phyloP scores from a whole-genome alignment of 2,113 vertebrate genomes.

The Pluvianellus socialis region DNA sequence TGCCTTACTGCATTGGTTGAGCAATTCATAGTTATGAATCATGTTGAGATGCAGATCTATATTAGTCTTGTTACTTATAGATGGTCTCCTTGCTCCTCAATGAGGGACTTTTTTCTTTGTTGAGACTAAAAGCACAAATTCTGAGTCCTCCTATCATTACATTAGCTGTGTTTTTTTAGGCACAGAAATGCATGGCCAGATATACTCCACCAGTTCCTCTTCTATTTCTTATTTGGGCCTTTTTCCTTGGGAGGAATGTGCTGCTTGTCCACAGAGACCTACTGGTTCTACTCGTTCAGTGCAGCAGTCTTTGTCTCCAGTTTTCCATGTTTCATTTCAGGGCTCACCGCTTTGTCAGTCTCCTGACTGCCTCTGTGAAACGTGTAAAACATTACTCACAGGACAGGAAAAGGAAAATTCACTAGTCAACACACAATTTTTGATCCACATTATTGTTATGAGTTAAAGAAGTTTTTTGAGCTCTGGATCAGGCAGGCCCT shows the following conservation, averaged over 20 bases:
- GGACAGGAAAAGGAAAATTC: background rate
- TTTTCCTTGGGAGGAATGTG: background rate
- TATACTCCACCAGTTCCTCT: background rate
- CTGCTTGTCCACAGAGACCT: background rate
- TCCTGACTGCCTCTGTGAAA: background rate
- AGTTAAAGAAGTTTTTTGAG: background rate
- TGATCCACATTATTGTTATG: background rate
- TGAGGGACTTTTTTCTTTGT: background rate
- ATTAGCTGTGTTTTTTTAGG: fast-evolving
- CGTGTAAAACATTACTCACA: background rate
- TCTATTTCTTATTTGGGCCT: background rate
- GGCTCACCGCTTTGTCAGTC: background rate
- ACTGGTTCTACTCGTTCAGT: background rate
- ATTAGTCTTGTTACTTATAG: background rate
- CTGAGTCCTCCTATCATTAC: background rate
- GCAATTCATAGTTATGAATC: background rate
- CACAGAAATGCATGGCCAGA: background rate
- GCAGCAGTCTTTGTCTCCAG: background rate
- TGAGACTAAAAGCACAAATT: background rate
- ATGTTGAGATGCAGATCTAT: background rate
- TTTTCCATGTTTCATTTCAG: background rate
- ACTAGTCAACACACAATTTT: background rate
- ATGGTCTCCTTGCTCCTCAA: background rate
- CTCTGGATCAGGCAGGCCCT: background rate
- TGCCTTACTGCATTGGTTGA: background rate